phyloP scores from a whole-genome alignment of 2,797 vertebrate species.

The Lacerta viridis region DNA sequence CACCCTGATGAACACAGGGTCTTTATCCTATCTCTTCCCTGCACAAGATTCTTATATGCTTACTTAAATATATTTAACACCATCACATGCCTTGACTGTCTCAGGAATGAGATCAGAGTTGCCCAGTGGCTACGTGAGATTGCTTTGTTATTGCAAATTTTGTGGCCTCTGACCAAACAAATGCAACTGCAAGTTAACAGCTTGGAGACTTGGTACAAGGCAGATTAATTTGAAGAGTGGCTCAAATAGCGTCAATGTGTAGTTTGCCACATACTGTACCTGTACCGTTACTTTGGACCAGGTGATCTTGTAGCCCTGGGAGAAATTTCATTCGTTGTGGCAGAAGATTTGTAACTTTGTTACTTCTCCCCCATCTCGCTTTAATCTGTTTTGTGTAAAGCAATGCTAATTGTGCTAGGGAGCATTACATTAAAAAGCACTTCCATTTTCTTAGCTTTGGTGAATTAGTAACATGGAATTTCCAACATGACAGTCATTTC shows the following conservation, averaged over 20 bases:
- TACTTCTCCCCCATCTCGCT: neutral
- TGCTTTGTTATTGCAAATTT: neutral
- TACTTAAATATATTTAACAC: conserved; percentile 24
- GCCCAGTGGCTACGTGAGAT: neutral
- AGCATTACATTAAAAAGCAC: conserved; percentile 9
- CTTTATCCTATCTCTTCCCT: neutral
- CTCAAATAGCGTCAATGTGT: neutral
- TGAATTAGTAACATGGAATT: conserved; percentile 42
- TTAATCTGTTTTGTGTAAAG: conserved; percentile 33
- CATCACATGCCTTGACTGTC: conserved; percentile 27
- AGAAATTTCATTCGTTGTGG: conserved; percentile 1
- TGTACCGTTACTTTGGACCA: neutral
- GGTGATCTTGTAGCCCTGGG: conserved; percentile 5
- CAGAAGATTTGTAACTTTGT: conserved; percentile 25
- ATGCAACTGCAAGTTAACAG: conserved; percentile 11
- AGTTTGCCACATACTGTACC: conserved; percentile 24
- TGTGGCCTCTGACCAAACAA: conserved; percentile 34
- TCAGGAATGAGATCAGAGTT: neutral
- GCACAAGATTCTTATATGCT: conserved; percentile 31
- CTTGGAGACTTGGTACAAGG: neutral
- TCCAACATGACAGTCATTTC: conserved; percentile 49
- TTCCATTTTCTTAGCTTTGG: conserved; percentile 27
- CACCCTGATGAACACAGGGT: neutral
- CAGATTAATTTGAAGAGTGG: conserved; percentile 29
- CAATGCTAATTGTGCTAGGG: conserved; percentile 21